Conservation (phyloP, 2,797 vertebrate genomes). For the Syndactyla subalaris region DNA sequence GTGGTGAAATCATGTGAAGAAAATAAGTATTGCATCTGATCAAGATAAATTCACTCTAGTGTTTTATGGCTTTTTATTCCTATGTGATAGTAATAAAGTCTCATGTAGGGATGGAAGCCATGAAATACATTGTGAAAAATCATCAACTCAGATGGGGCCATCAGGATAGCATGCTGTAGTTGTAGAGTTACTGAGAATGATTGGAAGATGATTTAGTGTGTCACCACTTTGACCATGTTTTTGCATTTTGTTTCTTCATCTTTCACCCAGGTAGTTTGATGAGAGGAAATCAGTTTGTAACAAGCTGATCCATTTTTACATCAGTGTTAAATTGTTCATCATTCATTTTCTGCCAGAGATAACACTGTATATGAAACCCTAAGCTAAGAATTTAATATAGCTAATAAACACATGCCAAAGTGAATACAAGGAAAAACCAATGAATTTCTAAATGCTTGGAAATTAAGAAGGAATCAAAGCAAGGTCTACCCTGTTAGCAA, state of each 20-base stretch:
- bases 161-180: constrained; percentile 79
- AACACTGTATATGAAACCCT: constrained; percentile 69
- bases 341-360: constrained; percentile 63
- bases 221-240: constrained; percentile 60
- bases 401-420: constrained; percentile 18
- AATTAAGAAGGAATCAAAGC: constrained; percentile 54
- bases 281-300: constrained; percentile 62
- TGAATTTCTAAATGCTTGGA: constrained; percentile 25
- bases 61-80: constrained; percentile 99
- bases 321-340: constrained; percentile 61
- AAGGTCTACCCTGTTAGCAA: constrained; percentile 33
- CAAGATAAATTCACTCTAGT: constrained; percentile 91
- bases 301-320: constrained; percentile 55
- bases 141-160: constrained; percentile 87
- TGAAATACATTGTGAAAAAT: constrained; percentile 95
- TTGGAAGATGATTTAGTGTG: constrained; percentile 70
- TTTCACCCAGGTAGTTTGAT: constrained; percentile 60
- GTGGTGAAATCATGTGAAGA: constrained; percentile 86
- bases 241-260: constrained; percentile 71
- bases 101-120: constrained; percentile 99
- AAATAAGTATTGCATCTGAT: constrained; percentile 85
- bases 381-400: neutral
- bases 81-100: constrained; percentile 98
- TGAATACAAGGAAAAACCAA: neutral
- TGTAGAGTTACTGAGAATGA: constrained; percentile 69